Evolutionary conservation across 2,113 vertebrate species (phyloP).

Genomic region (Oxyruncus cristatus): DNA sequence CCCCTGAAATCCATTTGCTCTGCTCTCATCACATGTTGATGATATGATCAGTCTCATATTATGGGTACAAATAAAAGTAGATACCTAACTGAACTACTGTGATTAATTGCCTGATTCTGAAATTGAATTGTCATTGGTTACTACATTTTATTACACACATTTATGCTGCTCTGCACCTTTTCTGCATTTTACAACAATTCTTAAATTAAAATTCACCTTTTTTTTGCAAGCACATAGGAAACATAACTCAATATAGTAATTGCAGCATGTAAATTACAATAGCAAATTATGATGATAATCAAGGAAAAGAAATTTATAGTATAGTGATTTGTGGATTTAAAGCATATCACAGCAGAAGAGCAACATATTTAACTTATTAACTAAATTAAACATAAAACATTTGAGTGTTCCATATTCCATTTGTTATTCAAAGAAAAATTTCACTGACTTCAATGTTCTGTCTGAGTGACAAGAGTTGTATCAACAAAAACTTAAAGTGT

Average conservation of each 20-base stretch:
- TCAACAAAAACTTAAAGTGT: neutral
- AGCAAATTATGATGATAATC: neutral
- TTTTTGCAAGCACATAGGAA: neutral
- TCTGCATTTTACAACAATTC: neutral
- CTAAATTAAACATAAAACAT: neutral
- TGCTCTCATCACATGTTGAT: neutral
- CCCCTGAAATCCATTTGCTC: neutral
- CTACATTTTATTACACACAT: neutral
- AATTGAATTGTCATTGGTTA: neutral
- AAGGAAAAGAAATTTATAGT: neutral
- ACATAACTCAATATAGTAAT: neutral
- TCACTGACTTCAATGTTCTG: neutral
- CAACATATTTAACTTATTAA: neutral
- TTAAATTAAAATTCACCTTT: neutral
- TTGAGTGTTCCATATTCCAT: neutral
- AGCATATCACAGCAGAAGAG: neutral
- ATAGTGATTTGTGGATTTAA: neutral
- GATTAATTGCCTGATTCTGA: conserved; percentile 9
- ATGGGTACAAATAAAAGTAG: neutral
- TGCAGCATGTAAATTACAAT: neutral
- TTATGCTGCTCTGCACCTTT: neutral
- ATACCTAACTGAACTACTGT: neutral
- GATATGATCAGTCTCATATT: neutral
- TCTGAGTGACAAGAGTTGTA: neutral
- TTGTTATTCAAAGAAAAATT: neutral